phyloP scores from a whole-genome alignment of 2,888 invertebrate species.

The Tachina lurida region DNA sequence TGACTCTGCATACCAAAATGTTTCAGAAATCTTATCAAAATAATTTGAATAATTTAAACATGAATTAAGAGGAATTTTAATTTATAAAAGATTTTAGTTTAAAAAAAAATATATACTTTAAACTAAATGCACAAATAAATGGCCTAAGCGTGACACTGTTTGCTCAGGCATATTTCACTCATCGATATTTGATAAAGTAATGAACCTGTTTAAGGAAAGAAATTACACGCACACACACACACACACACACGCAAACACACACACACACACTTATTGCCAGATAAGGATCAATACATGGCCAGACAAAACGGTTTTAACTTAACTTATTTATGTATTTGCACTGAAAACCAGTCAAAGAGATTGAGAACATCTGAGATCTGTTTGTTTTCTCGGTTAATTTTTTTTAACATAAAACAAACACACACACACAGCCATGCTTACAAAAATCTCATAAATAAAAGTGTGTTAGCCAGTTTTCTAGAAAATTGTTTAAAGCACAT shows the following conservation, averaged over 20 bases:
- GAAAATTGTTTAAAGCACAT: background rate
- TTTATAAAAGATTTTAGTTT: too few relatives aligned
- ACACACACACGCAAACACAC: background rate
- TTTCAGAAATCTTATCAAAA: too few relatives aligned
- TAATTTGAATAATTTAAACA: too few relatives aligned
- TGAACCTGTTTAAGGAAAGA: constrained; percentile 1
- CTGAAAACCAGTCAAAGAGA: constrained; percentile 46
- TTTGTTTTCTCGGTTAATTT: background rate
- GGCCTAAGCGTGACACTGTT: too few relatives aligned
- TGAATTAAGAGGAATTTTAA: too few relatives aligned
- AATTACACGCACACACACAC: too few relatives aligned
- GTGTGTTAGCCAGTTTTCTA: constrained; percentile 43
- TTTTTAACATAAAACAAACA: background rate
- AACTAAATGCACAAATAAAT: too few relatives aligned
- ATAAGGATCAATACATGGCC: constrained; percentile 1
- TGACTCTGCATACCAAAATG: too few relatives aligned
- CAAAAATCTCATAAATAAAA: background rate
- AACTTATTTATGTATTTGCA: constrained; percentile 8
- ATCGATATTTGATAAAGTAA: constrained; percentile 23
- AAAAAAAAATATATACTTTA: too few relatives aligned
- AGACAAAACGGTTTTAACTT: background rate
- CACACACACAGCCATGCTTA: background rate
- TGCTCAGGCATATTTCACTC: background rate
- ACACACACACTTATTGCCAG: background rate
- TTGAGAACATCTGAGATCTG: constrained; percentile 56